Evolutionary conservation across 2,113 vertebrate genomes (phyloP).

Genomic region (Vimba vimba): DNA sequence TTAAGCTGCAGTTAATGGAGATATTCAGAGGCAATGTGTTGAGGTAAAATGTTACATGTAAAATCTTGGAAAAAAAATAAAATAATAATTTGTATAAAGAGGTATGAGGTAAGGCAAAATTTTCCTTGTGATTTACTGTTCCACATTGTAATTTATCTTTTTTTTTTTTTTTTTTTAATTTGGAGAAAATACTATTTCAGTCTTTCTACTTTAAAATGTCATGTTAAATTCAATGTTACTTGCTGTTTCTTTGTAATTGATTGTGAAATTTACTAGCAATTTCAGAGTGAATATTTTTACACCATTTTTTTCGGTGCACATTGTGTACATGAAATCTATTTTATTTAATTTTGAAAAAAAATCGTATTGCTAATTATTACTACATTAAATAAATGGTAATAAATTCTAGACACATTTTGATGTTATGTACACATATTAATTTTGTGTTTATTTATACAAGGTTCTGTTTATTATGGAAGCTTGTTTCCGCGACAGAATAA

Average conservation of each 20-base stretch:
- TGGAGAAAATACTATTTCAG: too few species aligned
- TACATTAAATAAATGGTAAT: neutral
- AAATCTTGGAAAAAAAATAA: neutral
- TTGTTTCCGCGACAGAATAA: too few species aligned
- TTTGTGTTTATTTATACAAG: neutral
- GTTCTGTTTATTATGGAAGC: neutral
- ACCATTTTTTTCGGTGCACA: too few species aligned
- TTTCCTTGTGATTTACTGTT: neutral
- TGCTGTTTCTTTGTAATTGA: too few species aligned
- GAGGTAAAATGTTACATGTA: neutral
- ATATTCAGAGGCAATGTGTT: neutral
- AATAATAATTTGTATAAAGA: neutral
- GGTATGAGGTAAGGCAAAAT: neutral
- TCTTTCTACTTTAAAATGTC: too few species aligned
- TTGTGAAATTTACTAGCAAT: too few species aligned
- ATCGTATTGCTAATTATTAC: neutral
- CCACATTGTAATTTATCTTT: neutral
- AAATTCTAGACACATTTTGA: neutral
- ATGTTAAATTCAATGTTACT: too few species aligned
- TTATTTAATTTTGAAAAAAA: neutral
- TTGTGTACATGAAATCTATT: neutral
- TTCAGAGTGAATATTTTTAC: too few species aligned
- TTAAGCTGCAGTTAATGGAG: constrained; percentile 7
- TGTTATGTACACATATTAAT: neutral
- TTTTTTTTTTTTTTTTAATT: too few species aligned